Evolutionary conservation across 2,797 vertebrate genomes (phyloP), one percentile per base, ranked within the genome.

Genomic region (Eurystomus glaucurus): DNA sequence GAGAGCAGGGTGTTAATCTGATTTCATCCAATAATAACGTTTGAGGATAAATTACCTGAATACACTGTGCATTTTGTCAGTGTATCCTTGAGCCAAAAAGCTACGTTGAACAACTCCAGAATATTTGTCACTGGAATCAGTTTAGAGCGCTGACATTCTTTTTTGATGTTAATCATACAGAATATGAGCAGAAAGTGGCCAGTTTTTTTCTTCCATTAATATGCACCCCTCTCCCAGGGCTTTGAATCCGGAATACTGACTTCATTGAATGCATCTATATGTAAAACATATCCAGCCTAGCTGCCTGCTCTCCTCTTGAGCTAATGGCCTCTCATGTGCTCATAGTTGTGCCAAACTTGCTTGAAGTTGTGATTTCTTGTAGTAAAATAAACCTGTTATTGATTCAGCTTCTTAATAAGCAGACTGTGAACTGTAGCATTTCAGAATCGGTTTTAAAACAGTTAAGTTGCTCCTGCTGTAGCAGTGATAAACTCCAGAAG

Each of bases 241-340:
- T 78, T 48, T 55, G 43, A 46, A 58, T 79, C 29, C 21, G 43
- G 26, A 70, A 69, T 26, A 5, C 46, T 52, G 29, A 1, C 50
- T 75, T 37, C 18, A 25, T 29, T n/a, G 3, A 46, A 2, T 51
- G 11, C 18, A 23, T 65, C 25, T 71, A 0, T 58, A 22, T 39
- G 28, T 62, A 23, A 68, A 43, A 39, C 2, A 4, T 15, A 16
- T 9, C 70, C 20, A 79, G 48, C 62, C 29, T 71, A 23, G 10
- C 45, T 85, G 39, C 20, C 18, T 64, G 26, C 29, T 90, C 45
- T 43, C 7, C 48, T 83, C 51, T 65, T 65, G 33, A 65, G 3
- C 14, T 48, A 35, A 11, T 0, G 2, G 5, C 28, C 4, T 85
- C 43, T 76, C 2, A 0, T 4, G 33, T 43, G 17, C 50, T 86